Evolutionary conservation across 1,140 invertebrate genomes (phyloP), one percentile per base, ranked within the genome.

Genomic region (Drosophila lacteicornis): DNA sequence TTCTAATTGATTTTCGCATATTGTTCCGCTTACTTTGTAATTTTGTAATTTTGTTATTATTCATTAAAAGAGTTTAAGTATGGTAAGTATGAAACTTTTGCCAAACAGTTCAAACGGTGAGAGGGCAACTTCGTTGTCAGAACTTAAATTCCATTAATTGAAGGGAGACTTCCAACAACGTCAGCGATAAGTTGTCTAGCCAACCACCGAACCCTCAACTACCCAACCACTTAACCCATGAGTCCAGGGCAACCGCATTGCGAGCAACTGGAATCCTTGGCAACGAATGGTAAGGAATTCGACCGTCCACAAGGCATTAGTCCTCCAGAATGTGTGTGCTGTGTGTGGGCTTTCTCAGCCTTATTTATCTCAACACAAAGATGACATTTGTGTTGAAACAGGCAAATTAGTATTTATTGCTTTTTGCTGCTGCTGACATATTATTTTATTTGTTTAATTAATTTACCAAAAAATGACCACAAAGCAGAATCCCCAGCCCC

Each of bases 361-460:
- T 71, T 79, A 53, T 53, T 84, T 88, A 83, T 85, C 79, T 85
- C 73, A 69, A 60, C 70, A 62, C 79, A 90, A 85, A 90, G 75
- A 90, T 82, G 86, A 90, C 81, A 90, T 90, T 90, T 90, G 82
- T 90, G 86, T 90, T 90, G 86, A 90, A 90, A 90, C 85, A 90
- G 85, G 85, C 85, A 90, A 88, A 90, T 90, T 90, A 90, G 85
- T 90, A 90, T 90, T 90, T 90, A 90, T 85, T 85, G 86, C 81
- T 70, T 79, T 84, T 68, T 81, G 75, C 76, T 88, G 83, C 53
- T 87, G 82, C 85, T 88, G 85, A 88, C 85, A 88, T 88, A 88
- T 88, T 88, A 88, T 88, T 88, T 88, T 88, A 88, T 88, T 88
- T 88, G 85, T 90, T 88, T 88, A 88, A 88, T 88, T 88, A 88